phyloP scores from a whole-genome alignment of 2,888 invertebrate genomes.

The Nomada fabriciana region DNA sequence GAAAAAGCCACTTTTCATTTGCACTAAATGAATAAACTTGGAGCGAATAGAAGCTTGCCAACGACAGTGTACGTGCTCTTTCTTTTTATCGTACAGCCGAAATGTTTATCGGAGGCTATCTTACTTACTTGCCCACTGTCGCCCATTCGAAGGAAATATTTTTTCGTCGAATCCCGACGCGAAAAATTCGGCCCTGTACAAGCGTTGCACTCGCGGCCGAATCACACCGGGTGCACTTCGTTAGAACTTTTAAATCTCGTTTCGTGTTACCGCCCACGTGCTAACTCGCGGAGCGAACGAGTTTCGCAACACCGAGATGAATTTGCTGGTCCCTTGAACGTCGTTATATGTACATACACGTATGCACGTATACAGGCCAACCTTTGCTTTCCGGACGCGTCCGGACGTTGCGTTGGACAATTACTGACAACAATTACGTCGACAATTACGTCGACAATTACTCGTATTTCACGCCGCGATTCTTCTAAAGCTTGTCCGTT shows the following conservation, averaged over 20 bases:
- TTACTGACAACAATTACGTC: too few relatives aligned
- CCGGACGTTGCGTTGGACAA: too few relatives aligned
- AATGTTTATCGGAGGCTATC: too few relatives aligned
- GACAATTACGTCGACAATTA: neutral
- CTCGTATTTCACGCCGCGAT: neutral
- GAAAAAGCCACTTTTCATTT: neutral
- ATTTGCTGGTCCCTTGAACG: slow-evolving; percentile 74
- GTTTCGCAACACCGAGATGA: slow-evolving; percentile 62
- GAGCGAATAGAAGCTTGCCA: neutral
- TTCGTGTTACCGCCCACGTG: slow-evolving; percentile 52
- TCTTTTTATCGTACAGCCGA: neutral
- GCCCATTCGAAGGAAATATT: slow-evolving; percentile 3
- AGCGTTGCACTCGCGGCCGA: slow-evolving; percentile 33
- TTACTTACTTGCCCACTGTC: neutral
- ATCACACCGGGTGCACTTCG: slow-evolving; percentile 62
- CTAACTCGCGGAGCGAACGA: slow-evolving; percentile 57
- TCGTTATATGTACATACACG: slow-evolving; percentile 66
- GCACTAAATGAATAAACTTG: neutral
- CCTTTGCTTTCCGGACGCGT: slow-evolving; percentile 18
- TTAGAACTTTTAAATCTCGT: slow-evolving; percentile 72
- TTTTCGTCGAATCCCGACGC: neutral
- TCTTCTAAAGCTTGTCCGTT: too few relatives aligned
- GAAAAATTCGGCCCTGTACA: slow-evolving; percentile 11
- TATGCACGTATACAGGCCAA: slow-evolving; percentile 22
- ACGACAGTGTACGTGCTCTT: neutral